Evolutionary conservation across 2,113 vertebrate species (phyloP).

Genomic region (Hipposideros armiger): DNA sequence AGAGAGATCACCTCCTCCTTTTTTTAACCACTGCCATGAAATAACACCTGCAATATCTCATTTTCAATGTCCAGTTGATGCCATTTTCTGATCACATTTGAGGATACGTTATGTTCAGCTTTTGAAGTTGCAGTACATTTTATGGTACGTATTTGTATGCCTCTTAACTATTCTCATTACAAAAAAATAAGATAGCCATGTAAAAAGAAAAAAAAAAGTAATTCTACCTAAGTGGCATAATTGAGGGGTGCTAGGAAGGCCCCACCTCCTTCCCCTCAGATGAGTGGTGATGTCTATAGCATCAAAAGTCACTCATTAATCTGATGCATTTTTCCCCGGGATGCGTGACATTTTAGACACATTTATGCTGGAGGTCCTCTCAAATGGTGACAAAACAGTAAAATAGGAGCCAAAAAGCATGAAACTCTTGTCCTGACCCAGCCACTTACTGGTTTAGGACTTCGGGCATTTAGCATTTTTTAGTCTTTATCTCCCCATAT

Average conservation of each 20-base stretch:
- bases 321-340: neutral
- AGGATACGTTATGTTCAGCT: neutral
- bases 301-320: neutral
- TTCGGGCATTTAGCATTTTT: neutral
- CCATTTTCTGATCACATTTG: neutral
- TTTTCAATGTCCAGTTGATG: neutral
- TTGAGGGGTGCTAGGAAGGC: neutral
- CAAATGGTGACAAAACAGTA: neutral
- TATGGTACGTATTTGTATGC: neutral
- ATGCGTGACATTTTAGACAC: neutral
- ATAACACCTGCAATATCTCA: neutral
- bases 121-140: neutral
- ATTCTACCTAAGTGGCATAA: neutral
- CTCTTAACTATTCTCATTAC: neutral
- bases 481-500: neutral
- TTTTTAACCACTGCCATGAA: neutral
- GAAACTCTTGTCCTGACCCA: neutral
- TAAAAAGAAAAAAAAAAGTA: neutral
- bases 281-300: neutral
- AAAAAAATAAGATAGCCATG: neutral
- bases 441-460: neutral
- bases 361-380: neutral
- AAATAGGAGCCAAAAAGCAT: neutral
- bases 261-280: neutral
- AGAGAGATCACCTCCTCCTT: neutral